Evolutionary conservation across 1,140 invertebrate species (phyloP), one percentile per base, ranked within the genome.

Genomic region (Cardiocondyla obscurior): DNA sequence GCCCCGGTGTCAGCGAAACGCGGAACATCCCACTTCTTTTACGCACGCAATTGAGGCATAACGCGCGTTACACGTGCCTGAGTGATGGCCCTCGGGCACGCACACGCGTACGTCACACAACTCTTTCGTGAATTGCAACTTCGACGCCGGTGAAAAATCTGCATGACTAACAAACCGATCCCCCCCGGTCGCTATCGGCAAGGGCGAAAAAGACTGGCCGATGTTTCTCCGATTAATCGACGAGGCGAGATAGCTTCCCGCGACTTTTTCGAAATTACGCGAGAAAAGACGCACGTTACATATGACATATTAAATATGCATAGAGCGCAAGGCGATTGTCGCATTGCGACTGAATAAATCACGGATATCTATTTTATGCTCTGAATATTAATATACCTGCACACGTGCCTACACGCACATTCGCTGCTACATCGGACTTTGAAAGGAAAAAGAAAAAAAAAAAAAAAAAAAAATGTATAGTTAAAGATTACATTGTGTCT

Each of bases 1-100:
- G 30, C 22, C 16, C 10, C 14, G 44, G 60, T 79, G 74, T 79
- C 74, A 39, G 74, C 60, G 39, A 69, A 79, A 79, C 19, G 74
- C 74, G 62, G 62, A 79, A 67, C 74, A 39, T 28, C 57, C 57
- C 33, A 49, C 64, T 55, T 79, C 74, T 55, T 77, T 69, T 7
- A 25, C 39, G 30, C 74, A 79, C 46, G 74, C 74, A 67, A 79
- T 79, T 79, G 44, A 64, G 4, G 74, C 74, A 28, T 55, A 67
- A 69, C 30, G n/a, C 33, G 39, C 25, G 51, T 72, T 72, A 53
- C 33, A 76, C 30, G 28, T 28, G 10, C n/a, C 10, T 67, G 62
- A 39, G 22, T 10, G 62, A 69, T 67, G 74, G 3, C 4, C 36
- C 25, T 46, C 39, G 16, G 42, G 16, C 74, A 79, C 62, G 74